These are phyloP conservation scores for Diachasma alloeum DNA, from an alignment of 1,140 invertebrate genomes.

Conservation along the genomic window DNA sequence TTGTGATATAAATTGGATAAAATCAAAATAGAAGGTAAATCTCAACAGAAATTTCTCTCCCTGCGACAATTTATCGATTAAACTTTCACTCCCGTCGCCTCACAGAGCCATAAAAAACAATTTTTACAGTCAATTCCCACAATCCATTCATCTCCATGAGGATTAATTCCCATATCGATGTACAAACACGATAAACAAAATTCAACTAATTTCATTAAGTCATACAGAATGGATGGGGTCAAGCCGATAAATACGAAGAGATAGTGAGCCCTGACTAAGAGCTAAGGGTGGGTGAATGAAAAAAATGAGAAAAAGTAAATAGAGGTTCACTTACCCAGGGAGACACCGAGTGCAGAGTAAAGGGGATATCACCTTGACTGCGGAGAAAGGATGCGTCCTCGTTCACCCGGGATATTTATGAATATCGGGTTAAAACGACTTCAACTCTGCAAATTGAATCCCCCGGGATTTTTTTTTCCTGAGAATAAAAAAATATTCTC, in stretches of 20 bases:
- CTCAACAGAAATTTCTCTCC: too few species aligned
- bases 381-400: neutral
- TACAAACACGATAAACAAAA: neutral
- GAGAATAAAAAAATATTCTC: neutral
- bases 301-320: neutral
- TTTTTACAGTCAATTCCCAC: neutral
- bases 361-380: neutral
- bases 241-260: neutral
- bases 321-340: neutral
- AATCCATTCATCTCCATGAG: neutral
- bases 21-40: too few species aligned
- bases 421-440: neutral
- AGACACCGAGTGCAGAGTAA: neutral
- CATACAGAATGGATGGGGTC: neutral
- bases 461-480: neutral
- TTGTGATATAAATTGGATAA: too few species aligned
- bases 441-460: neutral
- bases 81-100: neutral
- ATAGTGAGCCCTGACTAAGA: neutral
- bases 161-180: neutral
- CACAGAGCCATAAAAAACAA: neutral
- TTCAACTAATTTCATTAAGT: neutral
- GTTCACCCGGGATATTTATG: neutral
- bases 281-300: neutral
- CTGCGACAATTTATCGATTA: neutral